Percentiles rank a stretch among this genome's conserved stretches.
phyloP scores from a whole-genome alignment of 2,113 vertebrate species.

The Cyrtonyx montezumae region DNA sequence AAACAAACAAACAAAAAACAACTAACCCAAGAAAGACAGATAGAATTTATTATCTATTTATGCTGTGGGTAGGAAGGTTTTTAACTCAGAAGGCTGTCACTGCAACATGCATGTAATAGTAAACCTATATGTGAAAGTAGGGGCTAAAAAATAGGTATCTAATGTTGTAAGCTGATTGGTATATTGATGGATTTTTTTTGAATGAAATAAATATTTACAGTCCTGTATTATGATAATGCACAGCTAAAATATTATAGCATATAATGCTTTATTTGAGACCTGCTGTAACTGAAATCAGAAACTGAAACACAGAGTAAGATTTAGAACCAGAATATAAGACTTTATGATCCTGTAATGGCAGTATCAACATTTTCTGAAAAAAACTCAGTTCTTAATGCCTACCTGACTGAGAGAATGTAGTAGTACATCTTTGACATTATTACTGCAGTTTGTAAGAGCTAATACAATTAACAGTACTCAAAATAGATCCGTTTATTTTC shows the following conservation, averaged over 20 bases:
- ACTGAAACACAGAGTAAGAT: not conserved
- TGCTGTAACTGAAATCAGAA: not conserved
- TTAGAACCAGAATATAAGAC: not conserved
- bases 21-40: not conserved
- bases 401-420: not conserved
- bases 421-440: not conserved
- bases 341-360: not conserved
- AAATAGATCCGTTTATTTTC: not conserved
- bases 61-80: not conserved
- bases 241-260: not conserved
- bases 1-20: rapidly evolving
- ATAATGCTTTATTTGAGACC: not conserved
- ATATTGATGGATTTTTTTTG: not conserved
- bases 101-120: not conserved
- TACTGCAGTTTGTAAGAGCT: not conserved
- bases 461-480: not conserved
- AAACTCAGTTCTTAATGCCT: not conserved
- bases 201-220: not conserved
- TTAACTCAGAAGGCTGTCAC: not conserved
- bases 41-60: not conserved
- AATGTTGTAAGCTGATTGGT: not conserved
- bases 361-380: not conserved
- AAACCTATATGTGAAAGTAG: not conserved
- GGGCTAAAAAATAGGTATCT: not conserved
- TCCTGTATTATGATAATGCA: not conserved